Conservation (phyloP, 1,140 invertebrate genomes). For the Ceratoteleas bidentatus region DNA sequence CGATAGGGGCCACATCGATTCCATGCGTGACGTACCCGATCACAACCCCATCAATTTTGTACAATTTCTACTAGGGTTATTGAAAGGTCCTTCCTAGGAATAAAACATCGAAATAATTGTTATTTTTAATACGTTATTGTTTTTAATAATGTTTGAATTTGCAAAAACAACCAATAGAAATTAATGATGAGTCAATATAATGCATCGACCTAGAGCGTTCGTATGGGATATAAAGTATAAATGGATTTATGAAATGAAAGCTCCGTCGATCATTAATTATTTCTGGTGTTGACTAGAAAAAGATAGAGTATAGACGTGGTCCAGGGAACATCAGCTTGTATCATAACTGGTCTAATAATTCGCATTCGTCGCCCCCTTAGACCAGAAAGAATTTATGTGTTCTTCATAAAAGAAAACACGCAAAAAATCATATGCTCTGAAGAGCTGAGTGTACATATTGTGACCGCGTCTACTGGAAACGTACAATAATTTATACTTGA, state of each 20-base stretch:
- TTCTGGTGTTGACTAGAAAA: conserved; percentile 75
- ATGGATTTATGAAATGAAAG: conserved; percentile 56
- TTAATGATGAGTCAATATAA: too few species aligned
- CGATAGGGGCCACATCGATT: too few species aligned
- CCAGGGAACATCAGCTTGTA: conserved; percentile 35
- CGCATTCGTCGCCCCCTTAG: too few species aligned
- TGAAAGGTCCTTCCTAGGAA: too few species aligned
- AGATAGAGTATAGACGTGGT: conserved; percentile 18
- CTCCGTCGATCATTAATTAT: conserved; percentile 78
- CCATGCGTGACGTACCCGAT: too few species aligned
- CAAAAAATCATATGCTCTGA: conserved; percentile 42
- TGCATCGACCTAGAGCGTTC: too few species aligned
- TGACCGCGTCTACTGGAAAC: conserved; percentile 60
- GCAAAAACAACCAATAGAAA: too few species aligned
- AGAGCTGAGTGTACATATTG: conserved; percentile 79
- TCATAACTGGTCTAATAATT: conserved; percentile 28
- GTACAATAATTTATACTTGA: conserved; percentile 75
- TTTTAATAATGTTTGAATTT: too few species aligned
- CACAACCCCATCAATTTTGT: too few species aligned
- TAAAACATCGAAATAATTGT: too few species aligned
- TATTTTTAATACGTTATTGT: too few species aligned
- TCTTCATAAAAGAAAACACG: conserved; percentile 24
- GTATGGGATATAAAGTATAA: conserved; percentile 75
- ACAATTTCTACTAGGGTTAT: too few species aligned
- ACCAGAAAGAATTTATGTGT: conserved; percentile 54